These are phyloP conservation scores for Nanorana parkeri DNA, from an alignment of 2,113 vertebrate species.

Conservation along the genomic window DNA sequence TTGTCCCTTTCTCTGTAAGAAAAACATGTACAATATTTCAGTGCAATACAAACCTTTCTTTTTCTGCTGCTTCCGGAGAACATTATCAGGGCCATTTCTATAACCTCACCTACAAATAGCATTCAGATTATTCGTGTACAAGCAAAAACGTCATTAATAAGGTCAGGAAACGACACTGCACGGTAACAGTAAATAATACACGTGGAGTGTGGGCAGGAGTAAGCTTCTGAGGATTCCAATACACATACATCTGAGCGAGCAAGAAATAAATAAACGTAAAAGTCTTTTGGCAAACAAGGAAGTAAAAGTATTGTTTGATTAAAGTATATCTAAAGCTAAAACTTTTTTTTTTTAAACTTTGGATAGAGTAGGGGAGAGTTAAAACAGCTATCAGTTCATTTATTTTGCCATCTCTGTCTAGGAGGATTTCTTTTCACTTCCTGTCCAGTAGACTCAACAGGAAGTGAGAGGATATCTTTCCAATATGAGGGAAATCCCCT, in stretches of 20 bases:
- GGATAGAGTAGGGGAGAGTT: no score
- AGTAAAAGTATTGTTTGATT: slow-evolving; percentile 6
- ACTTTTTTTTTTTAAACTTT: no score
- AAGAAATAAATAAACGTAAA: background rate
- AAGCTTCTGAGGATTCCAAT: background rate
- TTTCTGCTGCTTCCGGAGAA: background rate
- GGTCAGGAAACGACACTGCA: background rate
- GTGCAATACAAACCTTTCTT: slow-evolving; percentile 10
- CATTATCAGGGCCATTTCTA: background rate
- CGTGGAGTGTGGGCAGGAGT: background rate
- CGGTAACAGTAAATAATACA: background rate
- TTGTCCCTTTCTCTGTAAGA: background rate
- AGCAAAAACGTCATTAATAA: background rate
- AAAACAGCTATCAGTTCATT: no score
- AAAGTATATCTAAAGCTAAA: background rate
- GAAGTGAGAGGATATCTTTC: no score
- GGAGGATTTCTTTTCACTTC: no score
- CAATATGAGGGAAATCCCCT: no score
- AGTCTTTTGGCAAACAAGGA: background rate
- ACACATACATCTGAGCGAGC: background rate
- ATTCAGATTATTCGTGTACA: background rate
- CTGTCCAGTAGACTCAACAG: no score
- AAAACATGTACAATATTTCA: slow-evolving; percentile 17
- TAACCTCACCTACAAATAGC: background rate
- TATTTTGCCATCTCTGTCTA: no score